Evolutionary conservation across 2,797 vertebrate genomes (phyloP).

Genomic region (Alectoris magna): DNA sequence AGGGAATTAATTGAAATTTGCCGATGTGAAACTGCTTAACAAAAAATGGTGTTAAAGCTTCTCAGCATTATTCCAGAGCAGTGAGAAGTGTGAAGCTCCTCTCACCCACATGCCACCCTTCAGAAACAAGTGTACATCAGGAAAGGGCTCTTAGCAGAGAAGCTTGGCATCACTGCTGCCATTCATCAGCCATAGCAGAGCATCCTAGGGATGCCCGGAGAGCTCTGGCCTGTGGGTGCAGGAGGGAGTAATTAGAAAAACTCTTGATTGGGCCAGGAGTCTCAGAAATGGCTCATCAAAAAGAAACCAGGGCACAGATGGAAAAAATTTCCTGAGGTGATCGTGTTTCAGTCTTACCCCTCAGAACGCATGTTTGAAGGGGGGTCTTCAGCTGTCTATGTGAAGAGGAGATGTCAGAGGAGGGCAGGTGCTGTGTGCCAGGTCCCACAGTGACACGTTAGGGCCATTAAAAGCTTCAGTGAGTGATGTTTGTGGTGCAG

Average conservation of each 20-base stretch:
- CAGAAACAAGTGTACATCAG: background rate
- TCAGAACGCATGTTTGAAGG: background rate
- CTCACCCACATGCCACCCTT: background rate
- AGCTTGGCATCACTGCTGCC: background rate
- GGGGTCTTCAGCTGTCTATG: background rate
- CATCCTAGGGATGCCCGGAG: background rate
- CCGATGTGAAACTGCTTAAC: background rate
- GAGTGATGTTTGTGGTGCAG: background rate
- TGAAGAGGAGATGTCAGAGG: background rate
- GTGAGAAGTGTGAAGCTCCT: background rate
- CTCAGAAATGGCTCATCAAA: background rate
- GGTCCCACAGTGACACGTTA: background rate
- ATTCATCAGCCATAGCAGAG: background rate
- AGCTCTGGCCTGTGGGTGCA: background rate
- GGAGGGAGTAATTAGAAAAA: background rate
- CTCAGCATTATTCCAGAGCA: background rate
- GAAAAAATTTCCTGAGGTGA: background rate
- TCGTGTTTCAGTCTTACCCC: background rate
- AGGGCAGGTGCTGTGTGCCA: background rate
- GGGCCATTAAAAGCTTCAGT: background rate
- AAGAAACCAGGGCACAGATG: background rate
- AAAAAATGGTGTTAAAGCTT: background rate
- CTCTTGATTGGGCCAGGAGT: background rate
- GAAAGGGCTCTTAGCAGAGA: background rate
- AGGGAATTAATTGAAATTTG: slow-evolving; percentile 48